Conservation (phyloP, 2,888 invertebrate species). For the Brenthis daphne region DNA sequence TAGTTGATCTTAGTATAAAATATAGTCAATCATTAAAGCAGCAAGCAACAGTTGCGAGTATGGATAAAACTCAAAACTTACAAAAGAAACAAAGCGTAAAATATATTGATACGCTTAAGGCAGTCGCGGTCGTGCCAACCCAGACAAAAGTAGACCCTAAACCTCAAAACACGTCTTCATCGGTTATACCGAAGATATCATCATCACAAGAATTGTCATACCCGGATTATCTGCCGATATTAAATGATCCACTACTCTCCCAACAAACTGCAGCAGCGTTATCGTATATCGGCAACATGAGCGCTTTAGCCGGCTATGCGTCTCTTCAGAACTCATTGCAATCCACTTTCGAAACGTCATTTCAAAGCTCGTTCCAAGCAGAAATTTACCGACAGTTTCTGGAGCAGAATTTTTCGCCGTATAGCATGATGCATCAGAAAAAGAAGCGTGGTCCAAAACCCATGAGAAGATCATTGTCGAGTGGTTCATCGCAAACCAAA, state of each 20-base stretch:
- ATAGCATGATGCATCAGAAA: conserved; percentile 59
- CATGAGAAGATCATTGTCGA: conserved; percentile 14
- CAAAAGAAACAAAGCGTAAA: conserved; percentile 66
- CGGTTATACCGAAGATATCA: conserved; percentile 62
- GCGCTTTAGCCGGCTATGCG: conserved; percentile 62
- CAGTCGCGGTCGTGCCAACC: conserved; percentile 38
- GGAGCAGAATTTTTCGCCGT: conserved; percentile 57
- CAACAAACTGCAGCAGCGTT: conserved; percentile 70
- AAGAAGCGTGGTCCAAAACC: conserved; percentile 69
- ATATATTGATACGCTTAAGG: conserved; percentile 50
- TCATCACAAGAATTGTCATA: conserved; percentile 66
- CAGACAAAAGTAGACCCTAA: conserved; percentile 52
- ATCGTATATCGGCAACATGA: conserved; percentile 66
- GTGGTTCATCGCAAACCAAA: conserved; percentile 46
- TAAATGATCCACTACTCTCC: conserved; percentile 63
- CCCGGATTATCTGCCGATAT: conserved; percentile 67
- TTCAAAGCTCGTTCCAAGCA: conserved; percentile 69
- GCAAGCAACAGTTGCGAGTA: conserved; percentile 62
- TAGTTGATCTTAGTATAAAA: conserved; percentile 86
- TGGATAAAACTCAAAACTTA: conserved; percentile 64
- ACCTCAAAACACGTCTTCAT: conserved; percentile 41
- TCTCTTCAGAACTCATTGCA: conserved; percentile 62
- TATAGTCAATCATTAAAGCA: conserved; percentile 86
- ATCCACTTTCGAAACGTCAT: conserved; percentile 53
- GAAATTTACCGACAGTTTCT: conserved; percentile 73